Base-by-base conservation (phyloP, 2,113 vertebrate genomes). In the Hiodon alosoides region DNA sequence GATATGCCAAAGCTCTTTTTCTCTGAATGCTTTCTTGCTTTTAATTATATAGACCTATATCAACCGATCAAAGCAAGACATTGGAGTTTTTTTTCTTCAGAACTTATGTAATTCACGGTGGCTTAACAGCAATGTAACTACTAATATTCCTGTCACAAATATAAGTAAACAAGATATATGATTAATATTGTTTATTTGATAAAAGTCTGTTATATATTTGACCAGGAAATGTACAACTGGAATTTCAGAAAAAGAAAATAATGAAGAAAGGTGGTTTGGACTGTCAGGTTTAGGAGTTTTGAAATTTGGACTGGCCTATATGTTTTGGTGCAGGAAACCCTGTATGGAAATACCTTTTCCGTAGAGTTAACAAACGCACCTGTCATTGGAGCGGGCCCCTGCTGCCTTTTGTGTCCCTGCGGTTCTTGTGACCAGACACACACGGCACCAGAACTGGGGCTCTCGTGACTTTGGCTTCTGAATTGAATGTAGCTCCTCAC, bases 1-100 rank as follows among this genome's bases (percentile, higher is more conserved):
- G 51, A 11, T 47, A 79, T 50, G 71, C 79, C 79, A 81, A 81
- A 80, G 76, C 69, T 79, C 54, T 68, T 54, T 60, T 70, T 9
- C 16, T 72, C 46, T 59, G 54, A 58, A 58, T 50, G 54, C 31
- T 48, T 67, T 75, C 16, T 72, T 47, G 17, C 46, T 51, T 17
- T 52, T 54, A 50, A 73, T 31, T 10, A 65, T 16, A 73, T 54
- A 53, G 7, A 7, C 8, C 16, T 66, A 64, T 31, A 31, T 31
- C 31, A 31, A 31, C 31, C 31, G 31, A 31, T 31, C 31, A 31
- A 31, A 31, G 31, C 31, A 31, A 31, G 31, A 31, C 31, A 31
- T 31, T 31, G 31, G 31, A 31, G 31, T 31, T 31, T 31, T 14
- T 54, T 55, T 7, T 55, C 61, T 66, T 46, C 46, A 66, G 62